A percentile compares a stretch with the other conserved stretches of the same genome.
phyloP scores from a whole-genome alignment of 2,888 invertebrate genomes.

The Patella ulyssiponensis region DNA sequence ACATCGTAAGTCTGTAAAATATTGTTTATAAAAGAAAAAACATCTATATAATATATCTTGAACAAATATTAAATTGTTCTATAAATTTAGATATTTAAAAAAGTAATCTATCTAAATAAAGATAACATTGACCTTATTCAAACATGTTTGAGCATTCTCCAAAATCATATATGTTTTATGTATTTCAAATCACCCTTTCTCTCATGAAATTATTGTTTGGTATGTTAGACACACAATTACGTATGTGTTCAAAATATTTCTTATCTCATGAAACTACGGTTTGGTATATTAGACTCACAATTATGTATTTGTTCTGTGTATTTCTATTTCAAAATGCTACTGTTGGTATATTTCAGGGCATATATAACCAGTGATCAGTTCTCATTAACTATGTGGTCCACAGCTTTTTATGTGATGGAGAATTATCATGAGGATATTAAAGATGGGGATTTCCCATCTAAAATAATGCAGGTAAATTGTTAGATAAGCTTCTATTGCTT shows the following conservation, averaged over 20 bases:
- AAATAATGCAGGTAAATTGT: slow-evolving; percentile 69
- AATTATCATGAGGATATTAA: slow-evolving; percentile 76
- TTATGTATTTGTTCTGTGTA: neutral
- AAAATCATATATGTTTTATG: too few relatives aligned
- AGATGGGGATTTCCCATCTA: slow-evolving; percentile 75
- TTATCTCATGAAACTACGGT: neutral
- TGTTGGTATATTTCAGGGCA: slow-evolving; percentile 47
- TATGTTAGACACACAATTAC: neutral
- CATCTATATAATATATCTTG: too few relatives aligned
- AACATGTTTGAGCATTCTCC: too few relatives aligned
- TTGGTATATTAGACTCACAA: neutral
- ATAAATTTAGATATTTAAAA: too few relatives aligned
- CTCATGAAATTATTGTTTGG: neutral
- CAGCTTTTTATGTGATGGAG: slow-evolving; percentile 84
- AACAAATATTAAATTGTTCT: too few relatives aligned
- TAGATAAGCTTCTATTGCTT: too few relatives aligned
- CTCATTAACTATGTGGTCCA: slow-evolving; percentile 81
- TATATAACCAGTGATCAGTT: slow-evolving; percentile 77
- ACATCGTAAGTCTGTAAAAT: slow-evolving; percentile 61
- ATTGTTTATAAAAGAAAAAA: neutral
- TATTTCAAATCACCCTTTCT: too few relatives aligned
- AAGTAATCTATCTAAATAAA: too few relatives aligned
- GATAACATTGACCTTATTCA: too few relatives aligned
- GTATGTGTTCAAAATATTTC: neutral
- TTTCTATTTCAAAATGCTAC: neutral